Base-by-base conservation (phyloP, 2,888 invertebrate genomes). In the Gari tellinella region DNA sequence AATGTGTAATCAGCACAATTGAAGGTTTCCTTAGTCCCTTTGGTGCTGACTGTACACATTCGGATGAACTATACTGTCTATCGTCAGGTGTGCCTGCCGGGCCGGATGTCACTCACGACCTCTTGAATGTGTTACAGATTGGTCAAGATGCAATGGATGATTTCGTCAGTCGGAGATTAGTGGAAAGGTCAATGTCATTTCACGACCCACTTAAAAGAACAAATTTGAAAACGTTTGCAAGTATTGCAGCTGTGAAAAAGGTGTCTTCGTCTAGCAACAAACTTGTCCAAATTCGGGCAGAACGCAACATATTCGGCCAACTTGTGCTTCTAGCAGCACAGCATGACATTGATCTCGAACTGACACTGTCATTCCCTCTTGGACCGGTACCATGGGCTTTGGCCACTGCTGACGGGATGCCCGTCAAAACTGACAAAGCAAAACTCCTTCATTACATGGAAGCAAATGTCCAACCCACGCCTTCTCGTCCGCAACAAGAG, bases 331-430 rank as follows among this genome's bases (percentile, higher is more conserved):
- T 80, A 0, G 17, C 69, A 14, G 23, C 48, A 8, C 45, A 73
- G 49, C 25, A 80, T 63, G 56, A 74, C n/a, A 62, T 81, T 49
- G 61, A 63, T n/a, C 60, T 77, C 7, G 61, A 72, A 26, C 14
- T 38, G 4, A 68, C 64, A 14, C 38, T 81, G 21, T 58, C 62
- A 0, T 81, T 31, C 40, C 77, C 76, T 1, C 60, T 74, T 3
- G 63, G 70, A 1, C 67, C 76, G n/a, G 73, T 77, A 19, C 72
- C 72, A 2, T 70, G 62, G 68, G 26, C 76, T 17, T 45, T 80
- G 10, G 77, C 80, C 2, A 74, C 73, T 15, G 58, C 70, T 17
- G 80, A 80, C 53, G 80, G 76, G 4, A 53, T 64, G 52, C 74
- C 77, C 8, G 48, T 58, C 0, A 78, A 81, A 43, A 69, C 74